Conservation (phyloP, 1,140 invertebrate genomes). For the Caenorhabditis inopinata region DNA sequence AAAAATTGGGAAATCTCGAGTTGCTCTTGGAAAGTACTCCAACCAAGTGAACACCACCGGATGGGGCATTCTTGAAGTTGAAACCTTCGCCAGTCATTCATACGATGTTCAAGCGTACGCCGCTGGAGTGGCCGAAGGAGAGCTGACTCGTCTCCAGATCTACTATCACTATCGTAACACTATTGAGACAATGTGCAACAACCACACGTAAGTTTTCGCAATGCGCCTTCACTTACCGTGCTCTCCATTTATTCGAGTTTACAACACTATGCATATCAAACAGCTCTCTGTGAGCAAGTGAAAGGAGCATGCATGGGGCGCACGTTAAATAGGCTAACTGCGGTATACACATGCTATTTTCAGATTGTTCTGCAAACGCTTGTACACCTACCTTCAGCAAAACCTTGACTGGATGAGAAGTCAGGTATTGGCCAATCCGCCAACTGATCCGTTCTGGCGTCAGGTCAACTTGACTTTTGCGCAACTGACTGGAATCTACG, state of each 20-base stretch:
- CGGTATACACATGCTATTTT: too few relatives aligned
- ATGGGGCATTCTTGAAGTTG: conserved; percentile 63
- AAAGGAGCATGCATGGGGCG: too few relatives aligned
- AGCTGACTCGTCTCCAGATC: conserved; percentile 61
- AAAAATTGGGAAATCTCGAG: conserved; percentile 40
- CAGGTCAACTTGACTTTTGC: conserved; percentile 61
- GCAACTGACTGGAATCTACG: conserved; percentile 56
- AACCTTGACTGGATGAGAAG: conserved; percentile 61
- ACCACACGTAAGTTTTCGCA: conserved; percentile 35
- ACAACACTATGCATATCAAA: too few relatives aligned
- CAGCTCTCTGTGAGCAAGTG: too few relatives aligned
- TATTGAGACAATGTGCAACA: conserved; percentile 53
- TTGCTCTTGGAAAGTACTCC: conserved; percentile 58
- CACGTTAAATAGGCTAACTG: too few relatives aligned
- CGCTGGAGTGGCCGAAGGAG: conserved; percentile 62
- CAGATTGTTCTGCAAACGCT: conserved; percentile 53
- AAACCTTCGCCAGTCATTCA: conserved; percentile 55
- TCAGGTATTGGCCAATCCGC: conserved; percentile 47
- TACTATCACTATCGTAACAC: conserved; percentile 62
- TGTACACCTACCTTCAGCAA: conserved; percentile 52
- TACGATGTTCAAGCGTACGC: conserved; percentile 64
- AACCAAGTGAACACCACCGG: conserved; percentile 63
- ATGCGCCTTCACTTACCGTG: too few relatives aligned
- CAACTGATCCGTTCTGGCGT: conserved; percentile 58
- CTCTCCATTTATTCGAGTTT: too few relatives aligned